These are phyloP conservation scores for Chloromyia formosa DNA, from an alignment of 2,888 invertebrate genomes.

Conservation along the genomic window DNA sequence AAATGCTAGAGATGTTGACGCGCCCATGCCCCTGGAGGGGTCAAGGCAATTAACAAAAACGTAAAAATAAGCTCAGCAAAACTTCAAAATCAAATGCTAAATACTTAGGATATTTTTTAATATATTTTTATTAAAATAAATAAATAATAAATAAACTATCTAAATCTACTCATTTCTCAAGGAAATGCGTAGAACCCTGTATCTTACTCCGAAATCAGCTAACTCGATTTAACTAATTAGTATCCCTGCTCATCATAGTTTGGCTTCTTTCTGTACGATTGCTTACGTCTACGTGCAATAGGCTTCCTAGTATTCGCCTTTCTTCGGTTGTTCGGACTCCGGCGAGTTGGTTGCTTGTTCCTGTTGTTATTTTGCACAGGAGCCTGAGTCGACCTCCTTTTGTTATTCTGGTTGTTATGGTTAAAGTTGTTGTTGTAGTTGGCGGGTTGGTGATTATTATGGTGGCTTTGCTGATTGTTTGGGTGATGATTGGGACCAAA, in stretches of 20 bases:
- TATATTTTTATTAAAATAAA: neutral
- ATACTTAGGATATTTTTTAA: too few species aligned
- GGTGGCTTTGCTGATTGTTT: neutral
- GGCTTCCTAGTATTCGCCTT: neutral
- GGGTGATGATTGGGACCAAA: too few species aligned
- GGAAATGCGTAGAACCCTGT: neutral
- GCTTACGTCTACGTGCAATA: neutral
- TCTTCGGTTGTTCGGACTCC: neutral
- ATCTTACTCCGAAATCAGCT: neutral
- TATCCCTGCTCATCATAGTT: neutral
- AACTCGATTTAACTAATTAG: too few species aligned
- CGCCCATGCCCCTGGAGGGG: too few species aligned
- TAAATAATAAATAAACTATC: conserved; percentile 2
- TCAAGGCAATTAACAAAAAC: too few species aligned
- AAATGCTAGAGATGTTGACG: too few species aligned
- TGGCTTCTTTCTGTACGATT: neutral
- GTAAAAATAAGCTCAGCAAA: too few species aligned
- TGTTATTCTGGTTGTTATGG: neutral
- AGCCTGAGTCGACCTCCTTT: neutral
- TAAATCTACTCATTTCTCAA: neutral
- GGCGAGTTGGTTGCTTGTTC: neutral
- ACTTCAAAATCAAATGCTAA: too few species aligned
- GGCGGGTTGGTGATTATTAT: neutral
- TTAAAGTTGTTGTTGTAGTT: neutral
- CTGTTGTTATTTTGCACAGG: neutral